phyloP scores from a whole-genome alignment of 2,113 vertebrate species.

The Scomber colias region DNA sequence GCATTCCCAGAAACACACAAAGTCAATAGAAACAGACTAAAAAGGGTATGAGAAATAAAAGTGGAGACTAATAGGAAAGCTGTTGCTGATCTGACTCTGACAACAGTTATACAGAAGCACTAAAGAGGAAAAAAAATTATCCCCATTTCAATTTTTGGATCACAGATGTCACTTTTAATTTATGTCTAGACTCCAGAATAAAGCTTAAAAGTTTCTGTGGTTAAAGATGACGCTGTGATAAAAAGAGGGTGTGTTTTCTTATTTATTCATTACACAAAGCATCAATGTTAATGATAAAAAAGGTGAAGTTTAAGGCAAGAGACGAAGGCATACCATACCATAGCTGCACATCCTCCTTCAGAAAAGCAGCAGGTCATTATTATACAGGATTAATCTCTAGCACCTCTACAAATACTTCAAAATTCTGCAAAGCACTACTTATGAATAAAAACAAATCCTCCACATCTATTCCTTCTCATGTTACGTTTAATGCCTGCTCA shows the following conservation, averaged over 20 bases:
- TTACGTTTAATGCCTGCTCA: too few relatives aligned
- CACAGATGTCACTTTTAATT: not conserved
- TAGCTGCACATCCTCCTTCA: too few relatives aligned
- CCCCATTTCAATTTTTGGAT: not conserved
- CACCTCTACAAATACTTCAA: too few relatives aligned
- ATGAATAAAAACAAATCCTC: too few relatives aligned
- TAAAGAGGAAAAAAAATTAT: not conserved
- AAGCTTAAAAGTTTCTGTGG: not conserved
- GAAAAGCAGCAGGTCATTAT: too few relatives aligned
- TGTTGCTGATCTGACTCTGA: not conserved
- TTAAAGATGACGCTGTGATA: not conserved
- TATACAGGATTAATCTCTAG: too few relatives aligned
- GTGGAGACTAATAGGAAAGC: not conserved
- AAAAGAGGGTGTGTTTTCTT: not conserved
- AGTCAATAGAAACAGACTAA: slow-evolving; percentile 10
- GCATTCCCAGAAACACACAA: slow-evolving; percentile 32
- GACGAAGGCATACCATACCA: too few relatives aligned
- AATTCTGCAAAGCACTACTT: too few relatives aligned
- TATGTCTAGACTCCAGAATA: not conserved
- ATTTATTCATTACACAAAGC: not conserved
- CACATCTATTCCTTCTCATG: too few relatives aligned
- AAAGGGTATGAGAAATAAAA: not conserved
- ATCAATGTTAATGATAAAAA: not conserved
- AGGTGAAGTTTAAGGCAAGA: too few relatives aligned
- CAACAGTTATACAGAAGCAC: not conserved